A percentile compares a stretch with the other conserved stretches of the same genome.
These are phyloP conservation scores for Euphonia xanthogaster DNA, from an alignment of 2,797 vertebrate species.

Conservation along the genomic window DNA sequence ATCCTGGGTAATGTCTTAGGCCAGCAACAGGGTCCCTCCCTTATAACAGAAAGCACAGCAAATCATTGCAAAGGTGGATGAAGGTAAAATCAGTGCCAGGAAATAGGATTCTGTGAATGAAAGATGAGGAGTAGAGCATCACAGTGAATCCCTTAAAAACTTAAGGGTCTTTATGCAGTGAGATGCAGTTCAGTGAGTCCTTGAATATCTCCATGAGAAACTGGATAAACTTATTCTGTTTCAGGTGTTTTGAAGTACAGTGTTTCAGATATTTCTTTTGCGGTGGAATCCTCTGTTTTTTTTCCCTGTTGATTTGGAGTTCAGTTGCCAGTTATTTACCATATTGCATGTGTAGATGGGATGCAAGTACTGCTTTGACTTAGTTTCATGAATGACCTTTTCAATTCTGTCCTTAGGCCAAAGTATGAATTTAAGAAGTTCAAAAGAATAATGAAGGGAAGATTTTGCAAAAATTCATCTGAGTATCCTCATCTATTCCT, in stretches of 20 bases:
- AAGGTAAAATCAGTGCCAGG: not conserved
- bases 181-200: not conserved
- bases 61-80: not conserved
- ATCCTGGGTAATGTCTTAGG: not conserved
- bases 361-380: not conserved
- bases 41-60: not conserved
- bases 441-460: not conserved
- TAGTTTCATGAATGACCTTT: not conserved
- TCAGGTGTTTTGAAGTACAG: not conserved
- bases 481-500: not conserved
- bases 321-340: not conserved
- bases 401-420: not conserved
- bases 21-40: fast-evolving
- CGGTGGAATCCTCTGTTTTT: not conserved
- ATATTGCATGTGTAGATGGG: not conserved
- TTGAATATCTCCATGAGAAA: not conserved
- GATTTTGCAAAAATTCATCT: not conserved
- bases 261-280: not conserved
- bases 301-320: not conserved
- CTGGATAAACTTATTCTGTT: not conserved
- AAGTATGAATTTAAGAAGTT: not conserved
- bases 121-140: not conserved
- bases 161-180: not conserved
- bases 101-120: not conserved
- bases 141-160: not conserved